These are phyloP conservation scores for Noctuana brunneofusca DNA, from an alignment of 2,888 invertebrate genomes.

Conservation along the genomic window DNA sequence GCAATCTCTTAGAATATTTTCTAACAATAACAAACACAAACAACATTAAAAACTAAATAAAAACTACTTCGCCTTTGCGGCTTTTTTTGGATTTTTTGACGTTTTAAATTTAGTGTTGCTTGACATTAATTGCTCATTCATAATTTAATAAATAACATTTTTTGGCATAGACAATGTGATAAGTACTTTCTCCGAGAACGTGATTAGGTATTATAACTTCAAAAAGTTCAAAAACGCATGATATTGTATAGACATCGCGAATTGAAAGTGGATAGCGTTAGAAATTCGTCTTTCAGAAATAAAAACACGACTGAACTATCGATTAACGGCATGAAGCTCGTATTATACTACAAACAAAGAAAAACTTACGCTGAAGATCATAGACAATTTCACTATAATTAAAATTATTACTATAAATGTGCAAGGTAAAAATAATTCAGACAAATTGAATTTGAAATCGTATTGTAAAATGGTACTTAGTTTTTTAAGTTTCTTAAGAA, in stretches of 20 bases:
- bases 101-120: constrained; percentile 79
- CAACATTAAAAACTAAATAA: constrained; percentile 76
- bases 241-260: not conserved
- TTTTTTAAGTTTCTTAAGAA: no score
- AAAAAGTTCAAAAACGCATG: not conserved
- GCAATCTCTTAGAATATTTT: constrained; percentile 52
- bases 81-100: constrained; percentile 76
- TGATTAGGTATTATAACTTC: no score
- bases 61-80: constrained; percentile 70
- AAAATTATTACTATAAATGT: no score
- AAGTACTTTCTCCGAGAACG: constrained; percentile 24
- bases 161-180: constrained; percentile 48
- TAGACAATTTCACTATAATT: constrained; percentile 22
- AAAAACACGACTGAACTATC: constrained; percentile 5
- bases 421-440: no score
- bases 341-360: not conserved
- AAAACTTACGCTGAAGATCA: constrained; percentile 14
- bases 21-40: constrained; percentile 70
- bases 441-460: no score
- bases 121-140: constrained; percentile 75
- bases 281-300: not conserved
- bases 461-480: no score
- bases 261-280: not conserved
- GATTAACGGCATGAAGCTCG: not conserved
- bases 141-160: constrained; percentile 53